Base-by-base conservation (phyloP, 2,888 invertebrate genomes). In the Euproctis similis region DNA sequence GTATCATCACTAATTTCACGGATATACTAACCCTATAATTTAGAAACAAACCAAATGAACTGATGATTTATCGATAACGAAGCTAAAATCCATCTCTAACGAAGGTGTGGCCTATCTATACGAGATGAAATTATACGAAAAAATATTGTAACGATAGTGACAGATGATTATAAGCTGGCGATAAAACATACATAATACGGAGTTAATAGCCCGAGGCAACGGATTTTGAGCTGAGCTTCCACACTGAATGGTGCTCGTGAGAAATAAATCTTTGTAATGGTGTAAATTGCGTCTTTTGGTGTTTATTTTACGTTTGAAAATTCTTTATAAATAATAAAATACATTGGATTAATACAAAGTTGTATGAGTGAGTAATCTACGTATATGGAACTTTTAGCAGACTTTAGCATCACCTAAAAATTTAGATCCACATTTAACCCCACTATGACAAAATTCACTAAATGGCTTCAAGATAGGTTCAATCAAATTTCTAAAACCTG, bases 181-280 rank as follows among this genome's bases (percentile, higher is more conserved):
- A 82, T 82, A 82, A 84, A 84, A 84, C 81, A 82, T 70, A 84
- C 81, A 84, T 81, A 81, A 82, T 82, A 82, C 80, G 67, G 66
- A 59, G 58, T 59, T 77, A 78, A 81, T 77, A 66, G 77, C 61
- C 60, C 28, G 50, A 46, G 46, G 46, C 27, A 27, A 48, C 42
- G 29, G 24, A 26, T n/a, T 16, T 27, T 30, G 20, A 24, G 30
- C 17, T 20, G 27, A 9, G 27, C 17, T 34, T 24, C 27, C 24
- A 34, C 29, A 11, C 24, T 20, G 8, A 27, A 24, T 24, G 13
- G 26, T n/a, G 13, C 9, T 30, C 13, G 23, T 26, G 14, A 22
- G 23, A 11, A 14, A 29, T 23, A 14, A 8, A 16, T 18, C 19
- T 19, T n/a, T 19, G 8, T 8, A 19, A 19, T 24, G 14, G 6